Conservation (phyloP, 2,888 invertebrate species). For the Norana najaformis region DNA sequence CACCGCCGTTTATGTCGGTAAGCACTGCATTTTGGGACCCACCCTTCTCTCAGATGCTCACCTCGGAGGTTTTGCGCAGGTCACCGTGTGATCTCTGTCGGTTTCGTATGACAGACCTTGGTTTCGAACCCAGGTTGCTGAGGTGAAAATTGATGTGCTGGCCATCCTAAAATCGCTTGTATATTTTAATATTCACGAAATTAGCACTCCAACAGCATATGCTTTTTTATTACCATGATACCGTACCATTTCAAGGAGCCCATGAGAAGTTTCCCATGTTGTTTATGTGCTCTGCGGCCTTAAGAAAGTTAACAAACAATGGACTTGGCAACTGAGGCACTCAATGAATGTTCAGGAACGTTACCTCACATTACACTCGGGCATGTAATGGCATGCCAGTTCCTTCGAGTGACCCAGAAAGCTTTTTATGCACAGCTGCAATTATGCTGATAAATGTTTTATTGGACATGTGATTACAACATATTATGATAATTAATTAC, state of each 20-base stretch:
- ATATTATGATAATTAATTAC: neutral
- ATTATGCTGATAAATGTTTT: neutral
- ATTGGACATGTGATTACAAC: neutral
- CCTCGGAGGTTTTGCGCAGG: neutral
- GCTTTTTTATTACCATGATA: neutral
- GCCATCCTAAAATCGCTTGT: neutral
- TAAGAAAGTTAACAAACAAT: neutral
- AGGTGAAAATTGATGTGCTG: neutral
- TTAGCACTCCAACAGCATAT: too few relatives aligned
- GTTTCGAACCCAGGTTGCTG: neutral
- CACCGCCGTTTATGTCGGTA: conserved; percentile 88
- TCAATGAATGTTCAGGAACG: neutral
- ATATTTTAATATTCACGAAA: too few relatives aligned
- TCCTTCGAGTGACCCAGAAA: neutral
- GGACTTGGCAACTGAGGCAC: neutral
- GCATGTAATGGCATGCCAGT: neutral
- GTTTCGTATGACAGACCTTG: neutral
- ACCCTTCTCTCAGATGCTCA: neutral
- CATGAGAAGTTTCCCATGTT: neutral
- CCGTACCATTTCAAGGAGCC: neutral
- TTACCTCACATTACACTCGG: neutral
- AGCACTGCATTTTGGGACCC: conserved; percentile 53
- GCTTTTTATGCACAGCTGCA: neutral
- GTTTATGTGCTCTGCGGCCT: neutral
- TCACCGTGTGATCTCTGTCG: neutral